These are phyloP conservation scores for Tetranychus urticae DNA, from an alignment of 1,140 invertebrate genomes.

Conservation along the genomic window DNA sequence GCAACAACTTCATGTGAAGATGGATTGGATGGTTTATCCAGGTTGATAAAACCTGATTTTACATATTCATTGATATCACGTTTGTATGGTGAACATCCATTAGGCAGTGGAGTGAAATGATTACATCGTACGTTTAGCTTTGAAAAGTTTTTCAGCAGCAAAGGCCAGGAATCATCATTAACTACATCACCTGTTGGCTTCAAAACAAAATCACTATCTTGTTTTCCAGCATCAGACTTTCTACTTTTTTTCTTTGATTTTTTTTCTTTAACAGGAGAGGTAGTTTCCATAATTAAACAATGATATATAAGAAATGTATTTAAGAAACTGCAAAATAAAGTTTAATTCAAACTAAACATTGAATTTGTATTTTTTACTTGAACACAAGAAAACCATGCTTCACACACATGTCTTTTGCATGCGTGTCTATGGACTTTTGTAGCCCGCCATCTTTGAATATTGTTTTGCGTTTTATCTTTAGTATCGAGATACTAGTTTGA, in stretches of 20 bases:
- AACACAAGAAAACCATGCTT: too few relatives aligned
- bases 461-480: too few relatives aligned
- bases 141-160: conserved; percentile 48
- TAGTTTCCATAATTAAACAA: background rate
- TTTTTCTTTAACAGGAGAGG: background rate
- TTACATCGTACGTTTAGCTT: conserved; percentile 7
- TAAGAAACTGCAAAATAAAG: too few relatives aligned
- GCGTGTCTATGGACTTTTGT: too few relatives aligned
- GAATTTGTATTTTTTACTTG: too few relatives aligned
- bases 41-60: conserved; percentile 71
- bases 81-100: conserved; percentile 49
- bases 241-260: background rate
- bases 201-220: conserved; percentile 37
- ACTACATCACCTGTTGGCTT: conserved; percentile 41
- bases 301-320: too few relatives aligned
- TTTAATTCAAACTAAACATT: too few relatives aligned
- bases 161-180: conserved; percentile 75
- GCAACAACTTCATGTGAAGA: conserved; percentile 98
- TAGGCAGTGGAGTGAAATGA: conserved; percentile 4
- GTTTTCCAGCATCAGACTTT: conserved; percentile 16
- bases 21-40: conserved; percentile 97
- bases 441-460: too few relatives aligned
- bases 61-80: conserved; percentile 72
- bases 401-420: too few relatives aligned
- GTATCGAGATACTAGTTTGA: too few relatives aligned